phyloP scores from a whole-genome alignment of 2,797 vertebrate species.

The Botia kubotai region DNA sequence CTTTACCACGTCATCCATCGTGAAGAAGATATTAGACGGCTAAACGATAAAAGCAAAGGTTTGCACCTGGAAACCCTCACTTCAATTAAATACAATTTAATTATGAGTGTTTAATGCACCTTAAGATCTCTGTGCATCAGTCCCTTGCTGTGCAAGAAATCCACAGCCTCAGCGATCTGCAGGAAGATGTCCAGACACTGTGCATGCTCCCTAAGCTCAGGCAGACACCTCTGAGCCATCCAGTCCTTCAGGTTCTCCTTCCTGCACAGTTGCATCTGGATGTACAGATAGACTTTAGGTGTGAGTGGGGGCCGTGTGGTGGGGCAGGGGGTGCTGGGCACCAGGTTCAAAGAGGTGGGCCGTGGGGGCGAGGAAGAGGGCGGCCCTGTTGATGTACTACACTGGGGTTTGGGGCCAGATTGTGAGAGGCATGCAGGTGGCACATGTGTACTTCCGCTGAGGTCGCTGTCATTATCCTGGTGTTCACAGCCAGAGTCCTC shows the following conservation, averaged over 20 bases:
- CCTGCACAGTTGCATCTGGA: constrained; percentile 98
- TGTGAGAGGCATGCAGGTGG: constrained; percentile 50
- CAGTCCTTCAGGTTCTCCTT: constrained; percentile 99
- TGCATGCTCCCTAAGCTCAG: constrained; percentile 87
- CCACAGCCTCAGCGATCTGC: constrained; percentile 95
- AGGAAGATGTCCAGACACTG: constrained; percentile 94
- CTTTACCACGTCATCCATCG: constrained; percentile 96
- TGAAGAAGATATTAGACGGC: constrained; percentile 99
- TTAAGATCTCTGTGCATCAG: constrained; percentile 99
- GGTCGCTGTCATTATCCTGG: constrained; percentile 75
- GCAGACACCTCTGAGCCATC: constrained; percentile 87
- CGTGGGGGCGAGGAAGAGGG: constrained; percentile 77
- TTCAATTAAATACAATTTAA: background rate
- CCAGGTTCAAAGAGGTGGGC: constrained; percentile 88
- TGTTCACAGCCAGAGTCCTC: constrained; percentile 95
- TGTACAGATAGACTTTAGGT: constrained; percentile 97
- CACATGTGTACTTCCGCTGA: constrained; percentile 57
- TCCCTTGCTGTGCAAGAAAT: constrained; percentile 95
- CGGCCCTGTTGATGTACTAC: constrained; percentile 28
- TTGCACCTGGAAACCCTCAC: background rate
- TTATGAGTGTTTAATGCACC: constrained; percentile 72
- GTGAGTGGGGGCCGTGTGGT: constrained; percentile 80
- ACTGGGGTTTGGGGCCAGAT: constrained; percentile 45
- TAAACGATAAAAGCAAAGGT: constrained; percentile 59
- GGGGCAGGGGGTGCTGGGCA: constrained; percentile 74